phyloP scores from a whole-genome alignment of 2,113 vertebrate genomes.

The Lipophrys pholis region DNA sequence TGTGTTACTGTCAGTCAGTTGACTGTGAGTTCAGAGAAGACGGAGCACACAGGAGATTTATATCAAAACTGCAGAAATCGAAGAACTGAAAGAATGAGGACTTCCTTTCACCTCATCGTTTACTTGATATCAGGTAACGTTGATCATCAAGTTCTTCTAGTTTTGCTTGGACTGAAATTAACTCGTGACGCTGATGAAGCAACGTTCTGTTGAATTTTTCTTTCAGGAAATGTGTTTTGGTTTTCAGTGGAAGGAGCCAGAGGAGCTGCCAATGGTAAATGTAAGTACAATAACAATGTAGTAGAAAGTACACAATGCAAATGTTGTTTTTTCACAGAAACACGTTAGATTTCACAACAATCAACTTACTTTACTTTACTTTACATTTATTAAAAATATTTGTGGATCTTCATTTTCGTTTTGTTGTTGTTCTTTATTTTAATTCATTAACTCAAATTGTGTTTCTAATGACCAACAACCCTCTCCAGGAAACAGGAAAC shows the following conservation, averaged over 20 bases:
- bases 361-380: too few relatives aligned
- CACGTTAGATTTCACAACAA: not conserved
- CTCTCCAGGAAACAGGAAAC: not conserved
- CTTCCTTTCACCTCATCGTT: conserved; percentile 7
- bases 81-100: conserved; percentile 22
- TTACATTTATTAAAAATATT: not conserved
- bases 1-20: not conserved
- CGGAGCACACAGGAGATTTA: not conserved
- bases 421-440: not conserved
- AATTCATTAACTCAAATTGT: too few relatives aligned
- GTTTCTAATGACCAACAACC: too few relatives aligned
- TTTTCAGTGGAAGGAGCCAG: not conserved
- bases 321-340: not conserved
- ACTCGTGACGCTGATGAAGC: not conserved
- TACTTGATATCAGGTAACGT: conserved; percentile 46
- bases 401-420: not conserved
- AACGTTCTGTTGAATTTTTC: not conserved
- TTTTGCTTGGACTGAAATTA: not conserved
- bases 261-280: accelerated
- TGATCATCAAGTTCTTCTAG: not conserved
- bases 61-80: not conserved
- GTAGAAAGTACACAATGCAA: not conserved
- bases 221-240: conserved; percentile 14
- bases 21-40: not conserved
- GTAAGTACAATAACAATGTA: conserved; percentile 36